These are phyloP conservation scores for Myripristis jacobus DNA, from an alignment of 2,797 vertebrate genomes.

Conservation along the genomic window DNA sequence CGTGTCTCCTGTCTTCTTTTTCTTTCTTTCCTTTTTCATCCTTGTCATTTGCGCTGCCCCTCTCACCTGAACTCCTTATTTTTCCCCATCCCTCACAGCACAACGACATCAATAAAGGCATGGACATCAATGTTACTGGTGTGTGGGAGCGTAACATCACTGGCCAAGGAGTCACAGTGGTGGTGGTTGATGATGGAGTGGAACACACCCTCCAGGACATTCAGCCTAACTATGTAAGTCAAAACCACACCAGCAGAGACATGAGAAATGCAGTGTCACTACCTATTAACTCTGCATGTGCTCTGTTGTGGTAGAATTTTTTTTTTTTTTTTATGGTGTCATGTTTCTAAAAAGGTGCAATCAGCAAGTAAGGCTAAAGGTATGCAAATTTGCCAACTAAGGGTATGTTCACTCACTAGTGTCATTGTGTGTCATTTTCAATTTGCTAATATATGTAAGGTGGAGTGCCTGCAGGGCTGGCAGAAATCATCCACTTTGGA, in stretches of 20 bases:
- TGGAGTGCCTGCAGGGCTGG: background rate
- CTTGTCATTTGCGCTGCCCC: background rate
- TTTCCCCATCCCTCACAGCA: constrained; percentile 80
- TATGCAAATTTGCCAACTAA: background rate
- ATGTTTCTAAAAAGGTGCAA: background rate
- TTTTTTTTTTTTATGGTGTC: background rate
- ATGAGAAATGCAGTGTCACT: background rate
- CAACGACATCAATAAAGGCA: constrained; percentile 86
- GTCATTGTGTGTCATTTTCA: background rate
- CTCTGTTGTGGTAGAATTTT: background rate
- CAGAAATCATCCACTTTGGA: background rate
- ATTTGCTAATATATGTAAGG: background rate
- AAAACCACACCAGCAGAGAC: background rate
- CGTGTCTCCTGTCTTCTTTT: no score
- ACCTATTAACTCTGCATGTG: background rate
- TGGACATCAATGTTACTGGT: constrained; percentile 97
- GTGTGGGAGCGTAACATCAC: constrained; percentile 98
- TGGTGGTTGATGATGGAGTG: constrained; percentile 96
- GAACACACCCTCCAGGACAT: constrained; percentile 94
- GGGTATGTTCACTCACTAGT: background rate
- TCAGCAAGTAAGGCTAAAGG: background rate
- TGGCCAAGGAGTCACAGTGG: constrained; percentile 92
- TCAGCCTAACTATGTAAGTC: constrained; percentile 93
- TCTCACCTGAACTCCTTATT: background rate
- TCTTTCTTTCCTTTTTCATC: background rate